Conservation (phyloP, 2,888 invertebrate genomes). For the Lycia hirtaria region DNA sequence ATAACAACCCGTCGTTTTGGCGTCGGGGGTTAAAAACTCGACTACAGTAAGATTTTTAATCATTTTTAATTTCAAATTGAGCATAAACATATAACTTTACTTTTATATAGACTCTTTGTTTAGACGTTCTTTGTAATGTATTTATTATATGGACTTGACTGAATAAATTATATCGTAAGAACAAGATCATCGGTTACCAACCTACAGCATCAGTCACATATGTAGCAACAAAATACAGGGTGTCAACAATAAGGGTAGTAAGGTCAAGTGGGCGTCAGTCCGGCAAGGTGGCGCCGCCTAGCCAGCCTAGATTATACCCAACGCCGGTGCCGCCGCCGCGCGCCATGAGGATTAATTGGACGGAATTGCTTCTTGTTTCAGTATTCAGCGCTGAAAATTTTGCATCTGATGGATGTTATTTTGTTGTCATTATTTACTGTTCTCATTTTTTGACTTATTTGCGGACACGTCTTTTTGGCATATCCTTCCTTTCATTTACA, state of each 20-base stretch:
- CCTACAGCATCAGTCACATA: conserved; percentile 1
- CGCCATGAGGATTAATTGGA: conserved; percentile 16
- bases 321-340: conserved; percentile 14
- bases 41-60: no score
- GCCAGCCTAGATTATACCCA: conserved; percentile 17
- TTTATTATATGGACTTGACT: no score
- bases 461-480: no score
- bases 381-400: conserved; percentile 16
- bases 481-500: no score
- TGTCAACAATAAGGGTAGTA: conserved; percentile 15
- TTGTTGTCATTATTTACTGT: conserved; percentile 9
- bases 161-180: no score
- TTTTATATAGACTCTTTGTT: no score
- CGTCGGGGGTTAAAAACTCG: no score
- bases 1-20: no score
- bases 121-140: no score
- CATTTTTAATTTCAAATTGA: no score
- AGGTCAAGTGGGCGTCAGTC: conserved; percentile 34
- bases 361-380: conserved; percentile 23
- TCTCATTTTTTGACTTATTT: no score
- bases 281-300: conserved; percentile 27
- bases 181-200: background rate
- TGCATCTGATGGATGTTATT: conserved; percentile 7
- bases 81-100: no score
- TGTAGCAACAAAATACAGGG: conserved; percentile 24